phyloP scores from a whole-genome alignment of 1,140 invertebrate genomes.

The Zaprionus vittiger region DNA sequence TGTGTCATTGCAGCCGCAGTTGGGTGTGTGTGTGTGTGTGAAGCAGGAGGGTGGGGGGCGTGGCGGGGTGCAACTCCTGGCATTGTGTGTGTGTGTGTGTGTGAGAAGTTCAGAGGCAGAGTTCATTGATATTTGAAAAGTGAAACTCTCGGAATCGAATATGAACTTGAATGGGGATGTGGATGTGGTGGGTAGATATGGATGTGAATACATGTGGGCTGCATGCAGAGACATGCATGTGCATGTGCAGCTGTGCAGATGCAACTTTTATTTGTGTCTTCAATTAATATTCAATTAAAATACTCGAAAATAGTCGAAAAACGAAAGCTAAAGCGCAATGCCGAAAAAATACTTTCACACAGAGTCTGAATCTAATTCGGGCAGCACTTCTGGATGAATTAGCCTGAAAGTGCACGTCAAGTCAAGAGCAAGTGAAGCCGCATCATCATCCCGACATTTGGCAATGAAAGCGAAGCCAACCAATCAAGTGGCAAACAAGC shows the following conservation, averaged over 20 bases:
- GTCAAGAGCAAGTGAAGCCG: constrained; percentile 48
- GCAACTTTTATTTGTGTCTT: constrained; percentile 54
- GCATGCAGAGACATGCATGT: not conserved
- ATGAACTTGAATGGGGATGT: constrained; percentile 25
- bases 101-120: constrained; percentile 43
- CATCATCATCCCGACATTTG: constrained; percentile 21
- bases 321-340: constrained; percentile 35
- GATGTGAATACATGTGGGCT: not conserved
- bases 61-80: constrained; percentile 52
- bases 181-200: not conserved
- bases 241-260: constrained; percentile 44
- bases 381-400: constrained; percentile 77
- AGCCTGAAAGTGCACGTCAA: constrained; percentile 71
- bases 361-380: constrained; percentile 72
- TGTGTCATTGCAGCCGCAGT: constrained; percentile 58
- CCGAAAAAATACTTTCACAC: constrained; percentile 72
- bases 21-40: constrained; percentile 11
- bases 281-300: constrained; percentile 81
- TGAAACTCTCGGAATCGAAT: constrained; percentile 44
- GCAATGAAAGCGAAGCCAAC: constrained; percentile 69
- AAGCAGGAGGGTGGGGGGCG: not conserved
- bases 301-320: constrained; percentile 37
- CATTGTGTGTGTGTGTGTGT: constrained; percentile 56
- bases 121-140: constrained; percentile 62
- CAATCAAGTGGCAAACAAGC: constrained; percentile 67